Conservation (phyloP, 2,113 vertebrate species). For the Corynorhinus townsendii region DNA sequence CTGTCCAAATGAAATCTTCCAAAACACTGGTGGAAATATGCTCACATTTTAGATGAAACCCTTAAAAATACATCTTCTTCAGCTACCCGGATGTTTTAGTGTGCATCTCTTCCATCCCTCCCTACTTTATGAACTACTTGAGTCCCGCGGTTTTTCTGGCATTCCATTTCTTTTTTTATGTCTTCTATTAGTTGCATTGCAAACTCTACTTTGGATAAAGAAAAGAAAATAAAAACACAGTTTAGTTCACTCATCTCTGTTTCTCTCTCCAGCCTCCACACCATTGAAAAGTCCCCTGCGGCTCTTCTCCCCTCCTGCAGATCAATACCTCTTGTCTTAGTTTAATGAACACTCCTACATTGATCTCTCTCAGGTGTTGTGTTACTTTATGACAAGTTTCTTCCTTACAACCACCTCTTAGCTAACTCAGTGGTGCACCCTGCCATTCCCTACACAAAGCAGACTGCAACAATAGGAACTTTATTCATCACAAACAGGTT, state of each 20-base stretch:
- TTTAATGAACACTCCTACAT: constrained; percentile 61
- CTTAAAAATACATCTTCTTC: not conserved
- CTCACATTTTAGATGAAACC: not conserved
- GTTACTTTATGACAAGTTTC: constrained; percentile 55
- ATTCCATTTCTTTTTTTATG: constrained; percentile 10
- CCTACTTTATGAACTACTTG: not conserved
- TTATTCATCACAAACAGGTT: constrained; percentile 1
- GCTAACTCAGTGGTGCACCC: not conserved
- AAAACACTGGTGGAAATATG: not conserved
- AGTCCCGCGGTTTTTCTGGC: not conserved
- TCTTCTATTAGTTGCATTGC: not conserved
- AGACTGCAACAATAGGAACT: not conserved
- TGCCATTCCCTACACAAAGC: constrained; percentile 1
- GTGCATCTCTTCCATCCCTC: fast-evolving
- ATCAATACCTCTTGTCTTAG: constrained; percentile 66
- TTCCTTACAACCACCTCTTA: constrained; percentile 24
- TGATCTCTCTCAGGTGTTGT: constrained; percentile 49
- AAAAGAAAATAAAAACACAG: constrained; percentile 40
- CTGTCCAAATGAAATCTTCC: not conserved
- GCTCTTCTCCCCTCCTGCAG: not conserved
- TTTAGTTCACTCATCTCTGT: not conserved
- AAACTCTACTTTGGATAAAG: constrained; percentile 37
- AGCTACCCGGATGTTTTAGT: too few species aligned
- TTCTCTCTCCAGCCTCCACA: not conserved
- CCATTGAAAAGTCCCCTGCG: not conserved